Percentiles rank a stretch among this genome's conserved stretches.
Evolutionary conservation across 2,797 vertebrate species (phyloP).

Genomic region (Artibeus lituratus): DNA sequence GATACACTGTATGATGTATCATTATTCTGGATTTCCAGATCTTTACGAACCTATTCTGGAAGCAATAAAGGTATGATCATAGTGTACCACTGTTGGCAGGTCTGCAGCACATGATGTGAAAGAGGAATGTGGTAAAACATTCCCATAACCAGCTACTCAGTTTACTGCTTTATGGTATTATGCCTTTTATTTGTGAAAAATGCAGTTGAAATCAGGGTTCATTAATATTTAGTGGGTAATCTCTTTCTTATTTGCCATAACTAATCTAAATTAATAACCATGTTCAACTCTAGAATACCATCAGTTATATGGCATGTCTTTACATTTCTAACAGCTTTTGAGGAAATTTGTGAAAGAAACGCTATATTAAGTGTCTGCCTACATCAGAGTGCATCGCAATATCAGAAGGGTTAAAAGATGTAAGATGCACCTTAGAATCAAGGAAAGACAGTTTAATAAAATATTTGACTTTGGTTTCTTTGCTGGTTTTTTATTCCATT

Average conservation of each 20-base stretch:
- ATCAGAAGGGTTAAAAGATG: neutral
- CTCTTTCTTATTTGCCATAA: neutral
- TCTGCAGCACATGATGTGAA: neutral
- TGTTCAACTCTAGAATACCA: neutral
- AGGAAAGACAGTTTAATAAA: neutral
- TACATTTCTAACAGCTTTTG: neutral
- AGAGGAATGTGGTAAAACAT: neutral
- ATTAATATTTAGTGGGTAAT: neutral
- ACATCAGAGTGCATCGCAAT: neutral
- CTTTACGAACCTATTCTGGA: conserved; percentile 97
- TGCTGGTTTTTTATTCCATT: neutral
- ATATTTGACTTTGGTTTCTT: neutral
- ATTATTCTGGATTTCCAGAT: conserved; percentile 98
- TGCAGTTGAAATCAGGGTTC: neutral
- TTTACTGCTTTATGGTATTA: neutral
- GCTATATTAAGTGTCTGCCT: neutral
- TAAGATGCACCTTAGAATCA: neutral
- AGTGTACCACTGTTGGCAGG: neutral
- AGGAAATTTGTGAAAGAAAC: neutral
- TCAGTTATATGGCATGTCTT: neutral
- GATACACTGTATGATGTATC: conserved; percentile 99
- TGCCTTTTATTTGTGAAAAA: conserved; percentile 19
- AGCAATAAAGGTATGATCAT: conserved; percentile 90
- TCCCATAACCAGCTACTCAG: neutral
- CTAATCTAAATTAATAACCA: conserved; percentile 6